These are phyloP conservation scores for Scrobipalpa costella DNA, from an alignment of 2,888 invertebrate species.

Conservation along the genomic window DNA sequence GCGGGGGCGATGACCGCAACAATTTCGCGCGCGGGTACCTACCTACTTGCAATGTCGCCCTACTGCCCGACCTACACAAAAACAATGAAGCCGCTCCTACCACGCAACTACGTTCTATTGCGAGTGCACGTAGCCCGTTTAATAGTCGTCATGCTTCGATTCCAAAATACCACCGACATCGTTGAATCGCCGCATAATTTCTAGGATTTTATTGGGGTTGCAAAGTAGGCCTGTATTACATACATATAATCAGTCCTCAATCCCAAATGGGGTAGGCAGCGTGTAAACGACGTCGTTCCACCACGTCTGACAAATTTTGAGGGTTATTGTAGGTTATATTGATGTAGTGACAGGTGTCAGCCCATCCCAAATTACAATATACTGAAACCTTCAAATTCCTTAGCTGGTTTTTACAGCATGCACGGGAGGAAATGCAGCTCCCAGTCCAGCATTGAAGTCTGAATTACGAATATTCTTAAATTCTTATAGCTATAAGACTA, in stretches of 20 bases:
- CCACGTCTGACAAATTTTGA: no score
- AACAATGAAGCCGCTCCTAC: constrained; percentile 26
- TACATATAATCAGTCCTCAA: no score
- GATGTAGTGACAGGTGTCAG: no score
- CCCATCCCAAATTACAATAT: no score
- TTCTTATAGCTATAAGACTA: not conserved
- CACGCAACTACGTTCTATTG: constrained; percentile 12
- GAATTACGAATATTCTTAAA: not conserved
- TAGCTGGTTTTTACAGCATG: no score
- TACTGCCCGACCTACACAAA: constrained; percentile 42
- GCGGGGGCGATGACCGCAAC: constrained; percentile 48
- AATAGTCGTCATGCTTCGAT: not conserved
- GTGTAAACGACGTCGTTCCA: no score
- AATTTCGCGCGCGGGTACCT: constrained; percentile 44
- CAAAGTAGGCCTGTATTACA: not conserved
- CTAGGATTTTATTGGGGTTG: not conserved
- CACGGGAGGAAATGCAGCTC: no score
- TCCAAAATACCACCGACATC: not conserved
- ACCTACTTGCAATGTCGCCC: constrained; percentile 40
- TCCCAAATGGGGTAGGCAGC: no score
- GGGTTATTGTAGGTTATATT: no score
- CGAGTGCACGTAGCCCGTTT: not conserved
- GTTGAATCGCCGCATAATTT: not conserved
- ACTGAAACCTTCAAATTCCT: no score
- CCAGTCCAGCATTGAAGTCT: no score